phyloP scores from a whole-genome alignment of 2,888 invertebrate species.

The Charanyca ferruginea region DNA sequence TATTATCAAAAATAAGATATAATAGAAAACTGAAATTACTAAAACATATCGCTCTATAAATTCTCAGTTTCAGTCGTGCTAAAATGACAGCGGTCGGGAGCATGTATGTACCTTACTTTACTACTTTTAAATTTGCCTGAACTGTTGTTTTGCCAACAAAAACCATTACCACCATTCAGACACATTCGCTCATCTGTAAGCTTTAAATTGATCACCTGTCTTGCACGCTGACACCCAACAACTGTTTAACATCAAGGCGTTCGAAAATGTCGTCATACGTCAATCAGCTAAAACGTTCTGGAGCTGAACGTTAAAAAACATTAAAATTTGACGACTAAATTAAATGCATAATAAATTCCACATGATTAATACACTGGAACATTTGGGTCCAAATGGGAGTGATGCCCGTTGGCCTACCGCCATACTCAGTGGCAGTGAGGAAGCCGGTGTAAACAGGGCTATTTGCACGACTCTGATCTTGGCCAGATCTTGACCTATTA shows the following conservation, averaged over 20 bases:
- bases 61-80: no score
- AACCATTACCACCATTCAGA: not conserved
- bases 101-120: not conserved
- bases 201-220: constrained; percentile 27
- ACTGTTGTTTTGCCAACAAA: constrained; percentile 1
- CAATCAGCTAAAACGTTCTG: constrained; percentile 37
- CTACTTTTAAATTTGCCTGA: not conserved
- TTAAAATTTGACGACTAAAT: constrained; percentile 48
- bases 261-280: constrained; percentile 30
- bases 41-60: no score
- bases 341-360: constrained; percentile 48
- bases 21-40: no score
- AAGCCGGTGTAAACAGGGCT: constrained; percentile 84
- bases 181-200: not conserved
- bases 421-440: constrained; percentile 69
- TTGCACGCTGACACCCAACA: constrained; percentile 17
- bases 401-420: constrained; percentile 67
- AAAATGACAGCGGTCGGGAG: no score
- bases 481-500: constrained; percentile 91
- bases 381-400: constrained; percentile 49
- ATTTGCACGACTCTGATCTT: constrained; percentile 88
- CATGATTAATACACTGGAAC: constrained; percentile 49
- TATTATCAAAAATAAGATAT: no score
- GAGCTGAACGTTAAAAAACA: constrained; percentile 28
- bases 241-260: constrained; percentile 29